phyloP scores from a whole-genome alignment of 2,113 vertebrate species.

The Platanista minor region DNA sequence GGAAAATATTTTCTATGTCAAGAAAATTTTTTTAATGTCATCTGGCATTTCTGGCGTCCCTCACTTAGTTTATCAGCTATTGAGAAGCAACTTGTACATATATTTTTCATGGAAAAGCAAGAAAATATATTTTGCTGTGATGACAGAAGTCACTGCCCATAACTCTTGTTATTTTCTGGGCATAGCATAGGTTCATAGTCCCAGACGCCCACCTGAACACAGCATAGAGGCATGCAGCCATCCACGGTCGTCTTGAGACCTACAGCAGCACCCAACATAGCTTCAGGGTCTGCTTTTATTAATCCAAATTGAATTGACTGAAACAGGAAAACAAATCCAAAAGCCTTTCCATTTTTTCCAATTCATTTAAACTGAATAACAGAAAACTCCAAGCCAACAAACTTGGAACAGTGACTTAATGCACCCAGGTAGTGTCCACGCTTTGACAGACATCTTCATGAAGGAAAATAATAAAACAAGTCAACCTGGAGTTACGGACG shows the following conservation, averaged over 20 bases:
- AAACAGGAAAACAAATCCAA: fast-evolving
- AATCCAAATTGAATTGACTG: not conserved
- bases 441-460: not conserved
- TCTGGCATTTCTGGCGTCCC: not conserved
- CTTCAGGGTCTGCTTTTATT: not conserved
- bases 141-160: not conserved
- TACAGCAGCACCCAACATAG: not conserved
- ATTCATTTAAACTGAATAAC: not conserved
- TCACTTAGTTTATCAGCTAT: not conserved
- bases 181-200: fast-evolving
- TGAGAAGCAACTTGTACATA: not conserved
- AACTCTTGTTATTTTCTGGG: not conserved
- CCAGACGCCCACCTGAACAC: not conserved
- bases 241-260: not conserved
- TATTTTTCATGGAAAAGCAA: not conserved
- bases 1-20: not conserved
- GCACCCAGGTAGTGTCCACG: not conserved
- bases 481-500: not conserved
- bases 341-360: not conserved
- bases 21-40: not conserved
- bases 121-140: not conserved
- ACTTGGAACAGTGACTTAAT: not conserved
- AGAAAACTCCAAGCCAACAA: not conserved
- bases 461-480: not conserved
- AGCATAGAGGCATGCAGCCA: not conserved